Base-by-base conservation (phyloP, 2,888 invertebrate genomes). In the Aphodius granarius region DNA sequence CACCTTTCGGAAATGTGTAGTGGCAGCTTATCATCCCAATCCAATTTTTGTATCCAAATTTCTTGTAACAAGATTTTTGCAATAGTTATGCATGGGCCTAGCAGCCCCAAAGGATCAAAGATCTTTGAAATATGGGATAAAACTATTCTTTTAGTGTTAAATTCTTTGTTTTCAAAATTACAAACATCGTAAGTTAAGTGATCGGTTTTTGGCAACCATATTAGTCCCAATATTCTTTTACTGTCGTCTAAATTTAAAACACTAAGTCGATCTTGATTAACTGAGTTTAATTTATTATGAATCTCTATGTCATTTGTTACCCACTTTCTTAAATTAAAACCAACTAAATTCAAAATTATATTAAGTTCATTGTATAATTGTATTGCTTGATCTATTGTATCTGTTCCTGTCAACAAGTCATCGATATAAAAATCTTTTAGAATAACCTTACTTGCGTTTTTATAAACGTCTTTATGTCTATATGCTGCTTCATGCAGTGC, bases 21-120 rank as follows among this genome's bases (percentile, higher is more conserved):
- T n/a, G 75, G 73, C 20, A 73, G n/a, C 3, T 15, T 17, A 22
- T 75, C 75, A 68, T 77, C 77, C 77, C 75, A 77, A 22, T 71
- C 21, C 9, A 78, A 73, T 63, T 15, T 63, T 21, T 16, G 4
- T 5, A 72, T 20, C 78, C 78, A 79, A 2, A 78, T 16, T 3
- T 66, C 13, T 21, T 77, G 75, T 63, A 77, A 23, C 6, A 77
- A 66, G 4, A 76, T 72, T 86, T 86, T 82, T 84, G 86, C 72
- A 6, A 16, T 23, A 9, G 74, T 65, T 17, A 72, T 75, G 2
- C 16, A 21, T 22, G 77, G 77, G 17, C 70, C 65, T 17, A 77
- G n/a, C 15, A 74, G 20, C 5, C 77, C 77, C 6, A 77, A 21
- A 5, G 77, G 77, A 63, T 77, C 72, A 71, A 77, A 77, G 5